Evolutionary conservation across 2,797 vertebrate genomes (phyloP).

Genomic region (Sebastes hopkinsi): DNA sequence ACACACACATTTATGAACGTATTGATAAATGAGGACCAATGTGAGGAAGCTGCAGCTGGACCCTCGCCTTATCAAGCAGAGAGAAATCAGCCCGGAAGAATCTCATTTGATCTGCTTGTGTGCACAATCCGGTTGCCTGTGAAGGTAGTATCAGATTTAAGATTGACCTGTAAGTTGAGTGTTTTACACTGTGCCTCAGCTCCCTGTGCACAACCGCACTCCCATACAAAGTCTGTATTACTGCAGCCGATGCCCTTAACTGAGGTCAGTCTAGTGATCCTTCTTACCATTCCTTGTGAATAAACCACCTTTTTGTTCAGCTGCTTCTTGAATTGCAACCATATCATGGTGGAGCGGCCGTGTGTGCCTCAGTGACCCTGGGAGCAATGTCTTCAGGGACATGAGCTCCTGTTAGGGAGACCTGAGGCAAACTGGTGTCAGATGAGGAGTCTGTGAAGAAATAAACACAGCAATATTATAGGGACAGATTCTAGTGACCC

Average conservation of each 20-base stretch:
- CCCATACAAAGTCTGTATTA: constrained; percentile 10
- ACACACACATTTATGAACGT: constrained; percentile 19
- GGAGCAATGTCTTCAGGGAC: constrained; percentile 34
- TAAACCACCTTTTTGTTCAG: constrained; percentile 43
- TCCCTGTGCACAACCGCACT: background rate
- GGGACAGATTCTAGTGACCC: background rate
- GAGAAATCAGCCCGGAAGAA: constrained; percentile 26
- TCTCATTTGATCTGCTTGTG: constrained; percentile 8
- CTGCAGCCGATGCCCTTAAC: constrained; percentile 27
- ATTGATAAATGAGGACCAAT: constrained; percentile 26
- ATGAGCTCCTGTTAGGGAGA: constrained; percentile 43
- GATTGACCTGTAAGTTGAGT: constrained; percentile 18
- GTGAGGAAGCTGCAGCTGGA: constrained; percentile 41
- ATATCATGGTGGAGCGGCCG: constrained; percentile 11
- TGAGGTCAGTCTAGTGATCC: constrained; percentile 34
- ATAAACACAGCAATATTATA: constrained; percentile 24
- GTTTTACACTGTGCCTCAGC: constrained; percentile 3
- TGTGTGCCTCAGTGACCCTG: constrained; percentile 41
- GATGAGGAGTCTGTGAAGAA: constrained; percentile 39
- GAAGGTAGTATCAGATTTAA: constrained; percentile 1
- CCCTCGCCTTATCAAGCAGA: constrained; percentile 5
- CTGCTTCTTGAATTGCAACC: constrained; percentile 31
- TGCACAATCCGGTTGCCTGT: constrained; percentile 8
- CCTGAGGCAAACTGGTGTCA: constrained; percentile 46
- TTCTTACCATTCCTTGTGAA: constrained; percentile 23